Evolutionary conservation across 2,113 vertebrate genomes (phyloP).

Genomic region (Daphoenositta chrysoptera): DNA sequence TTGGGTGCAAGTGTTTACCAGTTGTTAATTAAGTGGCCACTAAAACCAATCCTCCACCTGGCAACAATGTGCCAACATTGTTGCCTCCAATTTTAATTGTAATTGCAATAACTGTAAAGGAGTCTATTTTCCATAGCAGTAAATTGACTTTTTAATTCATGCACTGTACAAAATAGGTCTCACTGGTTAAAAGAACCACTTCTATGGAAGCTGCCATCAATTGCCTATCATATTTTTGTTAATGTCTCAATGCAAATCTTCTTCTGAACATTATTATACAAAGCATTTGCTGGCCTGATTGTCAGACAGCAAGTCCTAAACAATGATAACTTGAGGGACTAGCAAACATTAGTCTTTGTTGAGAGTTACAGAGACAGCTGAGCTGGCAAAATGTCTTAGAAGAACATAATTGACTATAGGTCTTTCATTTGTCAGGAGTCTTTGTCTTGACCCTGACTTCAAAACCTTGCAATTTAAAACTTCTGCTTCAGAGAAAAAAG

Average conservation of each 20-base stretch:
- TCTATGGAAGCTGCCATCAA: neutral
- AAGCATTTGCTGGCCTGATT: neutral
- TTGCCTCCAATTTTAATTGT: neutral
- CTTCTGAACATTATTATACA: neutral
- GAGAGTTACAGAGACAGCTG: neutral
- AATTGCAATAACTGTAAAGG: neutral
- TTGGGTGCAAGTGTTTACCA: neutral
- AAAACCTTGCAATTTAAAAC: neutral
- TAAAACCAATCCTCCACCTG: conserved; percentile 18
- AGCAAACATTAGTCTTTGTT: neutral
- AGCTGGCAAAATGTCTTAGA: neutral
- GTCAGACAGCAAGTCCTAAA: neutral
- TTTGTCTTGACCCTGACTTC: neutral
- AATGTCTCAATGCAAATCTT: neutral
- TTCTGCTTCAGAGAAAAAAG: neutral
- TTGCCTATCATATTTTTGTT: neutral
- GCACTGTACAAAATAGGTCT: neutral
- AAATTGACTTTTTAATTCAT: neutral
- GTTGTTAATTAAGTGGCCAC: conserved; percentile 19
- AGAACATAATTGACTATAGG: neutral
- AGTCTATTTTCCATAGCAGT: neutral
- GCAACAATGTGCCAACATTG: neutral
- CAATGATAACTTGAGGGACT: neutral
- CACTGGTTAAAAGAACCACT: neutral
- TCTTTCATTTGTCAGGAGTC: neutral